These are phyloP conservation scores for Sesia apiformis DNA, from an alignment of 2,888 invertebrate genomes.

Conservation along the genomic window DNA sequence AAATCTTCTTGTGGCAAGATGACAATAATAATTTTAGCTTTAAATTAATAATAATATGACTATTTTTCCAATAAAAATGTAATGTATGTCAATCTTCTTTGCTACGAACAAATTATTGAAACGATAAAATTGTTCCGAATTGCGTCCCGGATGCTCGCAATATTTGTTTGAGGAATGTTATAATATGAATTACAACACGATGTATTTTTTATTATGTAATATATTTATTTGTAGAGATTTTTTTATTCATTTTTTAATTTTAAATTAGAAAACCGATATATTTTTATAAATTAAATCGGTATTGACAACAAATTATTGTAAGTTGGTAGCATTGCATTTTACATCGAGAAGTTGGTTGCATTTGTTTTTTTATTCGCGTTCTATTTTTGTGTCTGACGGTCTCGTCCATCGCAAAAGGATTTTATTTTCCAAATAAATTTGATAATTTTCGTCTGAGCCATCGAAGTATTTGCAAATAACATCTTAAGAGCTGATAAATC, in stretches of 20 bases:
- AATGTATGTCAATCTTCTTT: too few species aligned
- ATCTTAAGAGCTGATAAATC: slow-evolving; percentile 7
- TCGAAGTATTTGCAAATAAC: slow-evolving; percentile 27
- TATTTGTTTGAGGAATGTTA: too few species aligned
- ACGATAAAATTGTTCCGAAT: too few species aligned
- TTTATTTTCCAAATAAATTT: slow-evolving; percentile 53
- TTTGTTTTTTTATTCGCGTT: slow-evolving; percentile 71
- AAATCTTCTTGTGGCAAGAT: too few species aligned
- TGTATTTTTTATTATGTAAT: neutral
- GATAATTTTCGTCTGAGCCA: slow-evolving; percentile 51
- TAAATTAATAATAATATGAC: too few species aligned
- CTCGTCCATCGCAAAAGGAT: slow-evolving; percentile 51
- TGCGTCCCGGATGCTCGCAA: too few species aligned
- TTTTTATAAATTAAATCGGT: neutral
- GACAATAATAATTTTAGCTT: too few species aligned
- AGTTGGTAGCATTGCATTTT: slow-evolving; percentile 22
- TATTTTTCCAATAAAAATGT: too few species aligned
- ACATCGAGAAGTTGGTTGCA: slow-evolving; percentile 45
- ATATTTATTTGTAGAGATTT: neutral
- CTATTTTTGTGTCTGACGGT: slow-evolving; percentile 75
- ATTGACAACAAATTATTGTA: slow-evolving; percentile 3
- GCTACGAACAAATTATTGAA: too few species aligned
- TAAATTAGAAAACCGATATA: slow-evolving; percentile 8
- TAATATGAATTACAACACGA: too few species aligned
- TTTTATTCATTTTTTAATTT: neutral